phyloP scores from a whole-genome alignment of 2,888 invertebrate species.

The Charanyca ferruginea region DNA sequence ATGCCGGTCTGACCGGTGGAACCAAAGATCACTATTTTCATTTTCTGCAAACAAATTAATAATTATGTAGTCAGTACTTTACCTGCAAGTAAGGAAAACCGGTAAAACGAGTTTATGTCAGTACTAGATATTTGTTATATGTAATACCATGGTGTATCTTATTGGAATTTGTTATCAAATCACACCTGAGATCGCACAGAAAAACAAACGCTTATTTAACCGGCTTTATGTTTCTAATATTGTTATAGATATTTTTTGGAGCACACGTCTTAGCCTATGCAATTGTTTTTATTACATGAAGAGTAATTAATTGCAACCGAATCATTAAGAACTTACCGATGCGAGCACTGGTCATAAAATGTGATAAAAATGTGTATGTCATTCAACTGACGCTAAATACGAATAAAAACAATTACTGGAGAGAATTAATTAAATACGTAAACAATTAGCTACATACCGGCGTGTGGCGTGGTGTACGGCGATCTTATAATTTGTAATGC shows the following conservation, averaged over 20 bases:
- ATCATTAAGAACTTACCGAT: slow-evolving; percentile 33
- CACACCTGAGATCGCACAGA: background rate
- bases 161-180: slow-evolving; percentile 7
- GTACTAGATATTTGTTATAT: background rate
- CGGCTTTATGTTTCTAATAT: background rate
- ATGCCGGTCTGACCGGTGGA: slow-evolving; percentile 96
- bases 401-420: background rate
- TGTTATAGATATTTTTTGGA: background rate
- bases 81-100: slow-evolving; percentile 17
- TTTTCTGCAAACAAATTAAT: slow-evolving; percentile 74
- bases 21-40: slow-evolving; percentile 96
- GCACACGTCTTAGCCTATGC: background rate
- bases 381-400: slow-evolving; percentile 1
- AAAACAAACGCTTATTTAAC: background rate
- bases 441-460: slow-evolving; percentile 30
- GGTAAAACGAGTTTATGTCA: slow-evolving; percentile 43
- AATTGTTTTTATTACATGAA: slow-evolving; percentile 14
- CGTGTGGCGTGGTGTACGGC: slow-evolving; percentile 6
- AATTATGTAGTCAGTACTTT: slow-evolving; percentile 1
- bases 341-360: slow-evolving; percentile 28
- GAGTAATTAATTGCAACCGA: slow-evolving; percentile 29
- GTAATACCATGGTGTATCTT: background rate
- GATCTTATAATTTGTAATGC: background rate
- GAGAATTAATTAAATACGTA: slow-evolving; percentile 1
- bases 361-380: background rate